These are phyloP conservation scores for Argyra leucocephala DNA, from an alignment of 2,888 invertebrate species.

Conservation along the genomic window DNA sequence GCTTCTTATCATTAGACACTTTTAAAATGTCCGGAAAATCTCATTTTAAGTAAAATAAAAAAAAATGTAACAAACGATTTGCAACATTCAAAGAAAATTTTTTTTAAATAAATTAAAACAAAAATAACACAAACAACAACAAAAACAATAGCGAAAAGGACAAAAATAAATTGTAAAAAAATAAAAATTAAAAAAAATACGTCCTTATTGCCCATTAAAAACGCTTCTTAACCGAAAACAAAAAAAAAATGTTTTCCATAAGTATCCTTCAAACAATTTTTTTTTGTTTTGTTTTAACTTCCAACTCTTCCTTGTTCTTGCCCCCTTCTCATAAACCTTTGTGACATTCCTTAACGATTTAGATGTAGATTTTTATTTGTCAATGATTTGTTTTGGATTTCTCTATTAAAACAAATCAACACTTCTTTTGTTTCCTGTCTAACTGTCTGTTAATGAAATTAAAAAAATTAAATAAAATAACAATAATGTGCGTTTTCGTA, in stretches of 20 bases:
- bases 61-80: background rate
- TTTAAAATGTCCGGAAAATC: conserved; percentile 9
- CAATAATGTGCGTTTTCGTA: no score
- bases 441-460: no score
- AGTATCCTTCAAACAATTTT: conserved; percentile 16
- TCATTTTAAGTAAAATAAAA: background rate
- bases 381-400: no score
- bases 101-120: conserved; percentile 1
- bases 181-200: conserved; percentile 15
- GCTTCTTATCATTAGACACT: background rate
- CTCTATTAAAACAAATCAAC: no score
- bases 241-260: conserved; percentile 13
- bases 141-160: conserved; percentile 19
- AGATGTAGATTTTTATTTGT: conserved; percentile 10
- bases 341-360: conserved; percentile 15
- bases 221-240: background rate
- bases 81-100: conserved; percentile 9
- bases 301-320: conserved; percentile 14
- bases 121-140: background rate
- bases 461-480: no score
- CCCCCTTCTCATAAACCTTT: conserved; percentile 14
- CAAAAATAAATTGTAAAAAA: conserved; percentile 15
- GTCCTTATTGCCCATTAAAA: conserved; percentile 10
- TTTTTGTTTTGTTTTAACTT: conserved; percentile 13
- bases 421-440: no score